These are phyloP conservation scores for Drosophila falleni DNA, from an alignment of 2,888 invertebrate genomes.

Conservation along the genomic window DNA sequence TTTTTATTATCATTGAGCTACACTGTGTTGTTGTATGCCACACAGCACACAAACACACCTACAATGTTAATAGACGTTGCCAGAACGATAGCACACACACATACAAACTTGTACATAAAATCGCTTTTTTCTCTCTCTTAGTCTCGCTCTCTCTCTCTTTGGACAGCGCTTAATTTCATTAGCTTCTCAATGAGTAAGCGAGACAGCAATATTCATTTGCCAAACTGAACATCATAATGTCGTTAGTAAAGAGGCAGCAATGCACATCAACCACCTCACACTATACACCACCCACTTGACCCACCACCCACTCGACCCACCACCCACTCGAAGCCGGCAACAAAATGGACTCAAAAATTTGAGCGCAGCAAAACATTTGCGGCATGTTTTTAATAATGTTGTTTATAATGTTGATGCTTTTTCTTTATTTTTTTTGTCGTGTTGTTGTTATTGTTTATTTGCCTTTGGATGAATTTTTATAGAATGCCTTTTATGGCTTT, in stretches of 20 bases:
- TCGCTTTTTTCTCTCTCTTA: conserved; percentile 13
- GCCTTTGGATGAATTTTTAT: conserved; percentile 46
- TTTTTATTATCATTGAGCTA: conserved; percentile 79
- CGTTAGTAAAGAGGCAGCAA: conserved; percentile 35
- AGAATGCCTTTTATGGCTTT: conserved; percentile 72
- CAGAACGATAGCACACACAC: conserved; percentile 19
- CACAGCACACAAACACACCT: conserved; percentile 28
- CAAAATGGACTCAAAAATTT: conserved; percentile 83
- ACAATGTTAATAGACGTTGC: conserved; percentile 34
- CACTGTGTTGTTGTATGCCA: conserved; percentile 51
- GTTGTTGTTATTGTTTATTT: conserved; percentile 29
- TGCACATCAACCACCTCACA: conserved; percentile 12
- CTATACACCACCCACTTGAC: not conserved
- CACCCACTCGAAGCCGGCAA: conserved; percentile 42
- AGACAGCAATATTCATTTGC: conserved; percentile 60
- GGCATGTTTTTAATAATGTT: conserved; percentile 83
- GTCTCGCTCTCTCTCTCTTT: conserved; percentile 26
- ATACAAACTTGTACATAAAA: conserved; percentile 18
- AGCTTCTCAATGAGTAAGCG: conserved; percentile 50
- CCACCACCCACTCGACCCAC: conserved; percentile 21
- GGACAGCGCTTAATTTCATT: conserved; percentile 70
- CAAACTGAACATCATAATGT: conserved; percentile 64
- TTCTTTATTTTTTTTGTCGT: conserved; percentile 25
- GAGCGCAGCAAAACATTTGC: conserved; percentile 79
- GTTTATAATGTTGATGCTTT: conserved; percentile 74